Base-by-base conservation (phyloP, 1,140 invertebrate species). In the Zaprionus camerounensis region DNA sequence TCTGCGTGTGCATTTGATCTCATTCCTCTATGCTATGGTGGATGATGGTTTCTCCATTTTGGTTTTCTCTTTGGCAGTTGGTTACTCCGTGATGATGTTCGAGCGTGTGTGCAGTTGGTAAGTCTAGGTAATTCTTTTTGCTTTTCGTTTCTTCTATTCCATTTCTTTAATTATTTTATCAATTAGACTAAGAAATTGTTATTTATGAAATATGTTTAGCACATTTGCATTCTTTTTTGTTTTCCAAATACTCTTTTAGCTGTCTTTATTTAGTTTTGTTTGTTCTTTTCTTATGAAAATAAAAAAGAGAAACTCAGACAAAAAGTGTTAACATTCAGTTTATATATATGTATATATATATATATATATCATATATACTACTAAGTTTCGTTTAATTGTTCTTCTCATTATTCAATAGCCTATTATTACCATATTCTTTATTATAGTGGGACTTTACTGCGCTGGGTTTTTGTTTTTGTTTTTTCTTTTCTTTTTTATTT, bases 321-420 rank as follows among this genome's bases (percentile, higher is more conserved):
- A 81, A 82, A 70, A 58, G 68, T 86, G 77, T 87, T 81, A 88
- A 87, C 81, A 78, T 88, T 87, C 78, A 71, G 64, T 64, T 46
- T 51, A 34, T 65, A 71, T 75, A 56, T 68, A 71, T 75, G 53
- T 68, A 41, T 41, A 2, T 41, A 2, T 41, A 15, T 22, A 51
- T 51, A 24, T 51, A 51, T 22, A 51, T 22, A 20, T 67, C 68
- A 59, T 80, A 80, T 78, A 44, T 75, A 72, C 81, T 81, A 84
- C 80, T 81, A 64, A 58, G 34, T 78, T 81, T 71, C 28, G 66
- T 75, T 71, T 34, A 36, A 59, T 58, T 55, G 59, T 38, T 49
- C 41, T 38, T 63, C 22, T 70, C 62, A 17, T 69, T 67, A 57
- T 55, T 76, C 61, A 74, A 36, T 73, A 58, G 62, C 66, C 82